A percentile compares a stretch with the other conserved stretches of the same genome.
phyloP scores from a whole-genome alignment of 2,113 vertebrate species.

The Podiceps cristatus region DNA sequence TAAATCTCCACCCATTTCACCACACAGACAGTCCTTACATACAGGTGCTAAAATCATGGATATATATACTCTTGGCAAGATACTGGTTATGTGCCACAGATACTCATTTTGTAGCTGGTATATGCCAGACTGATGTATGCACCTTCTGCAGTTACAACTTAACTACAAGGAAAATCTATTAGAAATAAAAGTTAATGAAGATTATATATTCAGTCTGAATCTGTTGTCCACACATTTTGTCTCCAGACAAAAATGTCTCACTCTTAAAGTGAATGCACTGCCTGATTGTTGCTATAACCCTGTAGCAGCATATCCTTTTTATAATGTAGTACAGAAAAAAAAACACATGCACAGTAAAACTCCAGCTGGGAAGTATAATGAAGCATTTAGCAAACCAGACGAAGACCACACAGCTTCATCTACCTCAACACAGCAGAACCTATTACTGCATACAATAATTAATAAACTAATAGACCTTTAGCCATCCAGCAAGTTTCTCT shows the following conservation, averaged over 20 bases:
- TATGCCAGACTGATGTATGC: not conserved
- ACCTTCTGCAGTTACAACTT: not conserved
- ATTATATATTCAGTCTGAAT: not conserved
- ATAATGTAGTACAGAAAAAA: constrained; percentile 25
- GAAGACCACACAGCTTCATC: not conserved
- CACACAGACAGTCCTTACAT: not conserved
- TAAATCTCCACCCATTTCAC: not conserved
- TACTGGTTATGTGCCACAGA: not conserved
- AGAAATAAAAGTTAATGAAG: not conserved
- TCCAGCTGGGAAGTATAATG: constrained; percentile 52
- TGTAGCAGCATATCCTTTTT: not conserved
- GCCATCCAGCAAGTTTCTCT: not conserved
- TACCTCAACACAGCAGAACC: not conserved
- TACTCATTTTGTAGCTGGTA: not conserved
- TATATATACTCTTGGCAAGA: not conserved
- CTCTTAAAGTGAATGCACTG: not conserved
- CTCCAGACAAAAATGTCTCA: not conserved
- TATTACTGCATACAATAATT: not conserved
- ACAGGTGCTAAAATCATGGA: not conserved
- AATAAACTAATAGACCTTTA: constrained; percentile 15
- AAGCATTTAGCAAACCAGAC: constrained; percentile 54
- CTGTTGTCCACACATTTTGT: not conserved
- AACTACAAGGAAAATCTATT: not conserved
- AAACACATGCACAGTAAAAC: constrained; percentile 18
- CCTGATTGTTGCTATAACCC: not conserved